Base-by-base conservation (phyloP, 2,797 vertebrate species). In the Smutsia gigantea region DNA sequence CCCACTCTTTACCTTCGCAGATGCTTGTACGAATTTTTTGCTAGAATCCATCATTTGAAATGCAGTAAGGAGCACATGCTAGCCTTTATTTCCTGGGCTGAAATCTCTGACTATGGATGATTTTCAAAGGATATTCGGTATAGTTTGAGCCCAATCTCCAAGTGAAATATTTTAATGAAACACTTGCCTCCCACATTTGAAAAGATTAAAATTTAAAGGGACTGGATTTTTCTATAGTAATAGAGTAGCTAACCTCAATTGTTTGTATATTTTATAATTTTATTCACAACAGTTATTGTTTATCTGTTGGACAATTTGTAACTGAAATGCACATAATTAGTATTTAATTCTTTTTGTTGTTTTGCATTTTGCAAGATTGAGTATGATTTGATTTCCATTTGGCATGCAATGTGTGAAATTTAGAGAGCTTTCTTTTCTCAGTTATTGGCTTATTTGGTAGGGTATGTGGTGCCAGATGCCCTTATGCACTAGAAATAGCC, bases 391-490 rank as follows among this genome's bases (percentile, higher is more conserved):
- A 94, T 93, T 96, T 96, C 31, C 55, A 64, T 72, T 97, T 97
- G 81, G 68, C 71, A 34, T 59, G n/a, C 37, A 63, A 42, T 74
- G 83, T 83, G 72, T 96, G 42, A 69, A 46, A 97, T 97, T 95
- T 96, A 91, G 85, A 90, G 95, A 94, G 84, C 77, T 97, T 97
- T 97, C 95, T 72, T 85, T 51, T 88, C 39, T 94, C 59, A 31
- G 39, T 51, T 68, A 51, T 93, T 96, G 21, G 2, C 88, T 96
- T 91, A 49, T 91, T 92, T 79, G 82, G 42, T 88, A 88, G 27
- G 69, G 29, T 87, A 87, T 90, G 92, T 95, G 87, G 95, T 97
- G 87, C 78, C 79, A 98, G 95, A 91, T 96, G 72, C 94, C 93
- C 84, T 97, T 93, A 92, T 93, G 92, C 64, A 63, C 97, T 81